These are phyloP conservation scores for Corvus cornix DNA, from an alignment of 2,113 vertebrate species.

Conservation along the genomic window DNA sequence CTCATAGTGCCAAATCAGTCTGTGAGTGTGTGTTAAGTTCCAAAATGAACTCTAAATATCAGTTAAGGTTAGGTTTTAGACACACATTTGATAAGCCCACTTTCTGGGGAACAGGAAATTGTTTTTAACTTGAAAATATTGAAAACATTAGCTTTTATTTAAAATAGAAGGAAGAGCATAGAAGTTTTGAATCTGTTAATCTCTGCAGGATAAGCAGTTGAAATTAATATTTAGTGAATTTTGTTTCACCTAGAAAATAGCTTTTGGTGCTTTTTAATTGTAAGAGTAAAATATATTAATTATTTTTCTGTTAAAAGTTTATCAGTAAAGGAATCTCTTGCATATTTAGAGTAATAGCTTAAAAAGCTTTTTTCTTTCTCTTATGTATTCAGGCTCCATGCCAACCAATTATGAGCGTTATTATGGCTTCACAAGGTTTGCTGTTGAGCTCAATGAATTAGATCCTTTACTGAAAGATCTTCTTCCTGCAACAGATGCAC, in stretches of 20 bases:
- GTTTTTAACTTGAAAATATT: background rate
- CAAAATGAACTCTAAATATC: background rate
- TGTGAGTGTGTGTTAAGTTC: background rate
- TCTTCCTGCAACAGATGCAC: conserved; percentile 90
- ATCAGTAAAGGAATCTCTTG: background rate
- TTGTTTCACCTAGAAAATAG: background rate
- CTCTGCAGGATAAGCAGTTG: background rate
- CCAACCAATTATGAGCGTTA: conserved; percentile 96
- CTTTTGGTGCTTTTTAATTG: background rate
- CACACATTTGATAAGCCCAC: background rate
- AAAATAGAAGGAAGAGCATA: background rate
- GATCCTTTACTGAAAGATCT: conserved; percentile 92
- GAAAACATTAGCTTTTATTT: background rate
- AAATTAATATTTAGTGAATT: background rate
- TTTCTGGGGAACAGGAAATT: background rate
- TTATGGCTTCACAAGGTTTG: conserved; percentile 97
- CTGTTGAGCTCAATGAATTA: conserved; percentile 96
- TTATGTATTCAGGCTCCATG: conserved; percentile 86
- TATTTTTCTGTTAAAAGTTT: background rate
- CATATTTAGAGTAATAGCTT: background rate
- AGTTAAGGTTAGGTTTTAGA: background rate
- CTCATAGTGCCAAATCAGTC: background rate
- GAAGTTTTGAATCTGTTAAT: background rate
- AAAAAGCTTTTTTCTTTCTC: conserved; percentile 7
- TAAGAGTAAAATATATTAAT: background rate